phyloP scores from a whole-genome alignment of 2,113 vertebrate species.

The Garra rufa region DNA sequence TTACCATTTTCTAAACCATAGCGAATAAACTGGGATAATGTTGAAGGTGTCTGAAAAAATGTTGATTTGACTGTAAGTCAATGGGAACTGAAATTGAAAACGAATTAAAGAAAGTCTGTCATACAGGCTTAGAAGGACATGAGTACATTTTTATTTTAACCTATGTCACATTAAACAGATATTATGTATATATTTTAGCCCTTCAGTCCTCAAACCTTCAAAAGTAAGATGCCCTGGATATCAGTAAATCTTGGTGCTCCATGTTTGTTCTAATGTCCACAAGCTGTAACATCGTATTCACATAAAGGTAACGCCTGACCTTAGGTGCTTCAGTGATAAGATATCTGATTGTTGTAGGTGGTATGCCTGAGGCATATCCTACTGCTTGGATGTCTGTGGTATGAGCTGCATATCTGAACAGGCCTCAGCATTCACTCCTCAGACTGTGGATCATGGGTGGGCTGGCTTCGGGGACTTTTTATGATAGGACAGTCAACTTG shows the following conservation, averaged over 20 bases:
- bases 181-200: neutral
- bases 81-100: neutral
- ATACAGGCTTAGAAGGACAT: no score
- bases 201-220: neutral
- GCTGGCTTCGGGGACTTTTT: neutral
- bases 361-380: slow-evolving; percentile 14
- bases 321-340: slow-evolving; percentile 6
- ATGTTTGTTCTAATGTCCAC: slow-evolving; percentile 24
- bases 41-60: no score
- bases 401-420: neutral
- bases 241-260: neutral
- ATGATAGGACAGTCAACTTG: neutral
- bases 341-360: slow-evolving; percentile 21
- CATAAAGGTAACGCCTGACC: slow-evolving; percentile 26
- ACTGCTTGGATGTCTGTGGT: slow-evolving; percentile 25
- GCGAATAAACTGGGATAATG: no score
- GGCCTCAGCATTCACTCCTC: neutral
- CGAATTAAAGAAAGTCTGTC: no score
- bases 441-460: slow-evolving; percentile 8
- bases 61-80: no score
- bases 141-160: neutral
- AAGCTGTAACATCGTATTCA: slow-evolving; percentile 24
- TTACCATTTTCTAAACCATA: no score
- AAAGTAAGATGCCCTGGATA: neutral
- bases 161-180: neutral